Evolutionary conservation across 2,888 invertebrate species (phyloP).

Genomic region (Volucella inflata): DNA sequence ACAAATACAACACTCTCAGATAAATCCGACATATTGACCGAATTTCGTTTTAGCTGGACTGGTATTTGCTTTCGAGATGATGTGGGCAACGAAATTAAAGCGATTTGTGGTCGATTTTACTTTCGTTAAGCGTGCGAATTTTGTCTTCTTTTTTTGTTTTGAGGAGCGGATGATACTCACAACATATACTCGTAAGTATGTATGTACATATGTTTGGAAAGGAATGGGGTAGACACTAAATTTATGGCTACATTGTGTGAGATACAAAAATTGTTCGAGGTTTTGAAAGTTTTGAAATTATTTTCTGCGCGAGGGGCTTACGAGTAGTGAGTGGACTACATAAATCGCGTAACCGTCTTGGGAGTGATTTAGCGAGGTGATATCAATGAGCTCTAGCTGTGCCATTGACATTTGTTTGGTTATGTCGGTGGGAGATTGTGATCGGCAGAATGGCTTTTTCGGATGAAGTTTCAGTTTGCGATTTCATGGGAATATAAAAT

Average conservation of each 20-base stretch:
- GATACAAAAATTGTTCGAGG: conserved; percentile 10
- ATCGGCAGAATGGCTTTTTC: conserved; percentile 1
- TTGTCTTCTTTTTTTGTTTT: conserved; percentile 12
- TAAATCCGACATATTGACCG: conserved; percentile 36
- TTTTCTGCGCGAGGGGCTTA: background rate
- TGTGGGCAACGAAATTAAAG: no score
- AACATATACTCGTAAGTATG: no score
- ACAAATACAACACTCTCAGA: background rate
- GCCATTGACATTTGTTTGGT: conserved; percentile 15
- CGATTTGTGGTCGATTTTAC: conserved; percentile 42
- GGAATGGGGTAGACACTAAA: no score
- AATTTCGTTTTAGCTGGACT: conserved; percentile 8
- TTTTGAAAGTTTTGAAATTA: conserved; percentile 21
- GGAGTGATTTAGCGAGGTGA: background rate
- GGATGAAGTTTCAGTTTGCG: no score
- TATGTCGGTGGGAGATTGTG: background rate
- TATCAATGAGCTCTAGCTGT: background rate
- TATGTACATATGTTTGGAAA: background rate
- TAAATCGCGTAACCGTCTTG: background rate
- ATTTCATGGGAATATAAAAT: no score
- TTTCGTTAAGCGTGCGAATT: conserved; percentile 44
- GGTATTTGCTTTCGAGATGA: conserved; percentile 10
- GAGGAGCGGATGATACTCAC: conserved; percentile 25
- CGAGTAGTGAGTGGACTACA: no score
- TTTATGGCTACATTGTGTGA: background rate